Evolutionary conservation across 2,797 vertebrate species (phyloP), one percentile per base, ranked within the genome.

Genomic region (Gastrophryne carolinensis): DNA sequence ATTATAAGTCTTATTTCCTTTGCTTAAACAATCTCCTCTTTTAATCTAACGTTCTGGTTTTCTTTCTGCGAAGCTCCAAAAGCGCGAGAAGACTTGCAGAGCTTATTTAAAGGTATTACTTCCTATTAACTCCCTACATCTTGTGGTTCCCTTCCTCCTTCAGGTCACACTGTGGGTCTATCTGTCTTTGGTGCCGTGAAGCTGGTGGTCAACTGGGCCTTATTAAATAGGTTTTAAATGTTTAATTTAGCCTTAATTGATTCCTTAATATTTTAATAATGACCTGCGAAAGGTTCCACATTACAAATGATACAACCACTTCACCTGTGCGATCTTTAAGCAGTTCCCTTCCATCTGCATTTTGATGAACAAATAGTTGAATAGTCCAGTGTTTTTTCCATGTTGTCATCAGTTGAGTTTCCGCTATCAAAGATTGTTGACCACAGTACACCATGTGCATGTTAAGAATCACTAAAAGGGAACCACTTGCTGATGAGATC

Each of bases 21-120:
- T 44, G 19, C 5, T 34, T 69, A 58, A 70, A 26, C 27, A 7
- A 13, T 64, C 9, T 54, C 58, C 39, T 34, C 8, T 56, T 87
- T 87, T 66, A 81, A 80, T 89, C 89, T 92, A 92, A 92, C 88
- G 81, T 72, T 89, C 77, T 90, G 83, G 82, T 89, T 90, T 89
- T 90, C 84, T 89, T 89, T 86, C 89, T 89, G 89, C 91, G 96
- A 98, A 99, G 97, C 96, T 98, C 92, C 97, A 99, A 98, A 99
- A 98, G 88, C 95, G 97, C 94, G 97, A 98, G 93, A 95, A 96
- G 96, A 99, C 97, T 92, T 99, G 97, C 95, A 98, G 96, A 92
- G 96, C 96, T 88, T 98, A 98, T 91, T 97, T 98, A 95, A 99
- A 99, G 97, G 97, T 98, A 98, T 92, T 90, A 26, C 47, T 68